Percentiles rank a stretch among this genome's conserved stretches.
Conservation (phyloP, 2,797 vertebrate species). For the Myotis myotis region DNA sequence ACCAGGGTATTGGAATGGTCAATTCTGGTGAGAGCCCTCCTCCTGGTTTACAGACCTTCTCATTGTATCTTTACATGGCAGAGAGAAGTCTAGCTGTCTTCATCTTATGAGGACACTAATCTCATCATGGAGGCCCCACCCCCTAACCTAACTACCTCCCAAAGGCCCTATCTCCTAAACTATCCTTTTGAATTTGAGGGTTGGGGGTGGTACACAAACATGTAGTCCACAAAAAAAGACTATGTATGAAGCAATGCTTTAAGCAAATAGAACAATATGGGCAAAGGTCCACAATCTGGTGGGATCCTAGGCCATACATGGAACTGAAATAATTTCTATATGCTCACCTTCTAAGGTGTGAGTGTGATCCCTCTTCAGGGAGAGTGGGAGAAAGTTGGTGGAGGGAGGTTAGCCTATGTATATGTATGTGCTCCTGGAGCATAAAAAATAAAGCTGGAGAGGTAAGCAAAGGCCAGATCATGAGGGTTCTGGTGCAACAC, state of each 20-base stretch:
- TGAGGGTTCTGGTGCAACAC: not conserved
- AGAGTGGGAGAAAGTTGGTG: not conserved
- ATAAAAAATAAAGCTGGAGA: not conserved
- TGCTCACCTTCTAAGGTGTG: not conserved
- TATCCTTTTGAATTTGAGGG: not conserved
- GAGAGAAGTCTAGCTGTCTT: not conserved
- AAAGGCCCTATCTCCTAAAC: not conserved
- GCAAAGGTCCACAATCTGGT: conserved; percentile 28
- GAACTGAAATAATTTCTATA: not conserved
- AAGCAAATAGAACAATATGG: not conserved
- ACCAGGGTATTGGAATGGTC: not conserved
- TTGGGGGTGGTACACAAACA: not conserved
- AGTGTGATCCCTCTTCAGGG: not conserved
- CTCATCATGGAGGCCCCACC: not conserved
- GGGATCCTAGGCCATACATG: not conserved
- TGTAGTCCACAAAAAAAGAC: not conserved
- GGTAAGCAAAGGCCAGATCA: not conserved
- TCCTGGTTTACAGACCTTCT: not conserved
- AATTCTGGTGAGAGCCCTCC: not conserved
- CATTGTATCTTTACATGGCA: not conserved
- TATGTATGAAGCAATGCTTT: not conserved
- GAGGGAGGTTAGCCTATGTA: rapidly evolving
- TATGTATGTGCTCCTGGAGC: not conserved
- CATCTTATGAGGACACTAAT: not conserved
- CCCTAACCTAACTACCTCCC: not conserved